Conservation (phyloP, 2,797 vertebrate genomes). For the Dromococcyx pavoninus region DNA sequence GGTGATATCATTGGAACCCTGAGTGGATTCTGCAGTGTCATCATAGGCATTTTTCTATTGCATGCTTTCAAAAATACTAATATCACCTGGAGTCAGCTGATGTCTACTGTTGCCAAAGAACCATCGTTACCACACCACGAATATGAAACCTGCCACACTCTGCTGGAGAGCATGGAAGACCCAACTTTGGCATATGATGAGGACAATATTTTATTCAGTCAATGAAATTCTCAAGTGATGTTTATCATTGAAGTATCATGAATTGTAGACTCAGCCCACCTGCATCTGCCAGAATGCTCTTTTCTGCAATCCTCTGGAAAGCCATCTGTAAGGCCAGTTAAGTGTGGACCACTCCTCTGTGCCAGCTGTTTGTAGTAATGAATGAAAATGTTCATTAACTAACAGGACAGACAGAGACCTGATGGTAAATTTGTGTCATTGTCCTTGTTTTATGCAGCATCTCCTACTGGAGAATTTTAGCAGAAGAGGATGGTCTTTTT, state of each 20-base stretch:
- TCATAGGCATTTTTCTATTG: conserved; percentile 81
- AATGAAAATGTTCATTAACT: neutral
- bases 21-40: conserved; percentile 79
- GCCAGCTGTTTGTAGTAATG: neutral
- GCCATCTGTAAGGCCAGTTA: neutral
- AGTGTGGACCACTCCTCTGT: neutral
- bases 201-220: conserved; percentile 69
- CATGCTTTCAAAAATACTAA: conserved; percentile 78
- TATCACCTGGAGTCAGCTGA: conserved; percentile 77
- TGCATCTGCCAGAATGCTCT: neutral
- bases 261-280: neutral
- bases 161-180: conserved; percentile 72
- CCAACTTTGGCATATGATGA: conserved; percentile 58
- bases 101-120: conserved; percentile 58
- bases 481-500: neutral
- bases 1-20: conserved; percentile 76
- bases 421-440: neutral
- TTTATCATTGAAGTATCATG: neutral
- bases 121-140: neutral
- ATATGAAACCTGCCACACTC: conserved; percentile 64
- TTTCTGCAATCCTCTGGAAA: neutral
- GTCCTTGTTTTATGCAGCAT: neutral
- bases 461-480: neutral
- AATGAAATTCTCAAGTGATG: neutral
- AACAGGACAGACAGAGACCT: neutral